phyloP scores from a whole-genome alignment of 2,888 invertebrate species.

The Coremacera marginata region DNA sequence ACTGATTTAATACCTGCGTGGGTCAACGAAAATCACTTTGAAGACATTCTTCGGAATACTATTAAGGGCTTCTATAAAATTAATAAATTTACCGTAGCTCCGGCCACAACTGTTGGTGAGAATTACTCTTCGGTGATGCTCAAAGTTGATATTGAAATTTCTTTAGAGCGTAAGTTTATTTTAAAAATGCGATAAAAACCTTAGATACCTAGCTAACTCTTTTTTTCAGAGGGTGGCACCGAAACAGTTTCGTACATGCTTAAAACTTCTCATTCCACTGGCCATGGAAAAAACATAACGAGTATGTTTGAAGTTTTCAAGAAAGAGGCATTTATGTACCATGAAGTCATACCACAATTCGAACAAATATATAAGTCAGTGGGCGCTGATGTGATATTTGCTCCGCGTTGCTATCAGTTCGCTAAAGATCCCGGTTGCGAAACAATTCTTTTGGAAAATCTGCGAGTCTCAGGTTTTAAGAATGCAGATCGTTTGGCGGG shows the following conservation, averaged over 20 bases:
- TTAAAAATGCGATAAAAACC: neutral
- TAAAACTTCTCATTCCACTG: conserved; percentile 44
- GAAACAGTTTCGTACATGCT: conserved; percentile 49
- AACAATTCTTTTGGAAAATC: conserved; percentile 58
- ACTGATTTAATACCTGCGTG: conserved; percentile 48
- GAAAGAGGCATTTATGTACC: conserved; percentile 62
- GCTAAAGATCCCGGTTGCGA: conserved; percentile 49
- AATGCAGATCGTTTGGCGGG: conserved; percentile 54
- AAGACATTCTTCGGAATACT: conserved; percentile 47
- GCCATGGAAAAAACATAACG: conserved; percentile 40
- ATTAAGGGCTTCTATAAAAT: conserved; percentile 48
- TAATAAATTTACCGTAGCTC: conserved; percentile 45
- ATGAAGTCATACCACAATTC: conserved; percentile 59
- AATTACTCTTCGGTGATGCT: conserved; percentile 57
- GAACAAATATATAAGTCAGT: conserved; percentile 57
- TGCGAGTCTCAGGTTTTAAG: conserved; percentile 49
- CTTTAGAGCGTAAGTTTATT: conserved; percentile 51
- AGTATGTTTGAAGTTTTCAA: conserved; percentile 54
- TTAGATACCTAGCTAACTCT: neutral
- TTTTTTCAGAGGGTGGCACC: conserved; percentile 42
- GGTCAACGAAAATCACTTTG: conserved; percentile 51
- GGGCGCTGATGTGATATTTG: conserved; percentile 54
- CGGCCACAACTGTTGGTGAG: conserved; percentile 54
- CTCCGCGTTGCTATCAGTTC: conserved; percentile 56
- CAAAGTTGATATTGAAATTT: conserved; percentile 51